Conservation (phyloP, 2,113 vertebrate genomes). For the Bubalus kerabau region DNA sequence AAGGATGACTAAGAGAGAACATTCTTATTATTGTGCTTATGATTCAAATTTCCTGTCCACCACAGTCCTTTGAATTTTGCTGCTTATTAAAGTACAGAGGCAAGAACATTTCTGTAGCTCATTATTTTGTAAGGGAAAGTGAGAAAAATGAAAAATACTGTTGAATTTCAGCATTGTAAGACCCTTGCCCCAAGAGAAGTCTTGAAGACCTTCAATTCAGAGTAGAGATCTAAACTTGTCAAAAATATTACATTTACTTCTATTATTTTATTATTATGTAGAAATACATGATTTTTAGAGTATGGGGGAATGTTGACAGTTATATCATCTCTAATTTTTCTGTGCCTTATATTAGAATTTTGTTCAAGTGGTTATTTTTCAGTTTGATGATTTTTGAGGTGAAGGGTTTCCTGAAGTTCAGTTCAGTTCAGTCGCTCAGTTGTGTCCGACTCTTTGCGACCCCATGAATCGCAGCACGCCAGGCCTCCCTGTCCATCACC, state of each 20-base stretch:
- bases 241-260: not conserved
- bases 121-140: slow-evolving; percentile 40
- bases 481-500: no score
- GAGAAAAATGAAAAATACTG: not conserved
- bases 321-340: not conserved
- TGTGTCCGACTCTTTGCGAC: rapidly evolving
- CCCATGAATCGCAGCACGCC: no score
- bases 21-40: not conserved
- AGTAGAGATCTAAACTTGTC: not conserved
- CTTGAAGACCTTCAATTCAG: not conserved
- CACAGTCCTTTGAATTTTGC: slow-evolving; percentile 28
- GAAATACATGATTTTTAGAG: not conserved
- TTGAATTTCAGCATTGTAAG: not conserved
- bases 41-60: not conserved
- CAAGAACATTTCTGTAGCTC: not conserved
- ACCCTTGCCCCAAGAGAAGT: not conserved
- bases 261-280: not conserved
- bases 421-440: no score
- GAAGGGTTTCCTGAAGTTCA: not conserved
- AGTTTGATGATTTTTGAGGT: not conserved
- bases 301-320: not conserved
- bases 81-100: slow-evolving; percentile 43
- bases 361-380: not conserved
- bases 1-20: not conserved
- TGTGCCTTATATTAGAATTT: slow-evolving; percentile 2